Evolutionary conservation across 1,140 invertebrate genomes (phyloP).

Genomic region (Eriosoma lanigerum): DNA sequence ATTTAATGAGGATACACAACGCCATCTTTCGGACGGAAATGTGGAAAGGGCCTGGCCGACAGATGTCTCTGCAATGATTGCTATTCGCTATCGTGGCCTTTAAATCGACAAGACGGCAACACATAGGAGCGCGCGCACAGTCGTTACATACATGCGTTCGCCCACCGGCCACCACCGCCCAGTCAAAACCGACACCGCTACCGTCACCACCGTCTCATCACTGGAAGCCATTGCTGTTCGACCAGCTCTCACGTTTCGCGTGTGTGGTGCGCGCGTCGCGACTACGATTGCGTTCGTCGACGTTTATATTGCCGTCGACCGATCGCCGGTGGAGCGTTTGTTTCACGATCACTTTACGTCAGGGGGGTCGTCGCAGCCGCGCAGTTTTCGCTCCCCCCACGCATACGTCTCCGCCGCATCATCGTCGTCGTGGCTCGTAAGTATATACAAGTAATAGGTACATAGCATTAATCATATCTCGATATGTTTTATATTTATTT

Average conservation of each 20-base stretch:
- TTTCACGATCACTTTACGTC: background rate
- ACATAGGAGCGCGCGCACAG: background rate
- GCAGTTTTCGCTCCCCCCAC: slow-evolving; percentile 1
- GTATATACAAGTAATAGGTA: slow-evolving; percentile 19
- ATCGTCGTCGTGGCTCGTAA: slow-evolving; percentile 12
- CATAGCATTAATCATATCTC: no score
- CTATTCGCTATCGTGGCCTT: no score
- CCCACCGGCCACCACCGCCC: background rate
- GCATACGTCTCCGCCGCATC: background rate
- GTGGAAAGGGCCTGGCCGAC: no score
- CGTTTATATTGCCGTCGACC: slow-evolving; percentile 9
- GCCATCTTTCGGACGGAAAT: background rate
- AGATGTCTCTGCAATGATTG: slow-evolving; percentile 26
- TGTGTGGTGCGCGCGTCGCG: background rate
- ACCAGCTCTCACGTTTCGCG: slow-evolving; percentile 33
- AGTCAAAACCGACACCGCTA: background rate
- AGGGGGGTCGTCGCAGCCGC: slow-evolving; percentile 1
- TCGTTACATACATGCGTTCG: slow-evolving; percentile 1
- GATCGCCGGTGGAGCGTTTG: background rate
- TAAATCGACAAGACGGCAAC: no score
- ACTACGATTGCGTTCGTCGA: background rate
- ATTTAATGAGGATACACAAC: no score
- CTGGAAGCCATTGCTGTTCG: slow-evolving; percentile 43
- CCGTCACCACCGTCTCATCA: background rate
- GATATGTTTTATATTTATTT: no score